Evolutionary conservation across 35 echinoderm and acorn worm species (phyloP), one percentile per base, ranked within the genome.

Genomic region (Chiridota heheva): DNA sequence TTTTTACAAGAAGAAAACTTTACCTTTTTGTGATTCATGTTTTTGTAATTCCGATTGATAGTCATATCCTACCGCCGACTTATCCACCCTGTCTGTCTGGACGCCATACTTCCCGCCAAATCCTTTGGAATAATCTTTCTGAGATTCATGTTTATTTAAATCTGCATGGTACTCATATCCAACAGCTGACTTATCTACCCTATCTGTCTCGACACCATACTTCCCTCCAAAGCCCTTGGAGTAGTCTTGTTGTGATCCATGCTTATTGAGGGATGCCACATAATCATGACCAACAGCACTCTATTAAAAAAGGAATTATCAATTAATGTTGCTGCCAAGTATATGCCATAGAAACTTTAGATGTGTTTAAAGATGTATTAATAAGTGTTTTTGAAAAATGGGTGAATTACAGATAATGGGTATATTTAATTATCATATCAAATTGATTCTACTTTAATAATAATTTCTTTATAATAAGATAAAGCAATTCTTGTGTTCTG

Each of bases 221-320:
- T 96, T 96, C 1, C 92, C 92, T 67, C 92, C 92, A 58, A 96
- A 96, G 0, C 92, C 92, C 48, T 96, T 90, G 48, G 92, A 60
- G 29, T 96, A 86, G 60, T 96, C 92, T 42, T 70, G 60, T 58
- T 96, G 91, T 32, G 91, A 95, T 27, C 60, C 86, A 17, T 89
- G 85, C 44, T 84, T 51, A 41, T 62, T 72, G 12, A 89, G 81
- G 38, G 77, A 64, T 34, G 66, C 79, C 56, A 74, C 44, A 55
- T 92, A 66, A 30, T 92, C 90, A 34, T 81, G 69, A 2, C 82
- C 79, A 7, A 92, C 25, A 4, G 90, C 90, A 27, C 46, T 73
- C 86, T 89, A 74, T 0, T 82, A 48, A 44, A n/a, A 17, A 84
- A 61, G 6, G 20, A 4, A 61, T n/a, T 26, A 61, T 8, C 8